Evolutionary conservation across 2,113 vertebrate species (phyloP), one percentile per base, ranked within the genome.

Genomic region (Orientallactaga bullata): DNA sequence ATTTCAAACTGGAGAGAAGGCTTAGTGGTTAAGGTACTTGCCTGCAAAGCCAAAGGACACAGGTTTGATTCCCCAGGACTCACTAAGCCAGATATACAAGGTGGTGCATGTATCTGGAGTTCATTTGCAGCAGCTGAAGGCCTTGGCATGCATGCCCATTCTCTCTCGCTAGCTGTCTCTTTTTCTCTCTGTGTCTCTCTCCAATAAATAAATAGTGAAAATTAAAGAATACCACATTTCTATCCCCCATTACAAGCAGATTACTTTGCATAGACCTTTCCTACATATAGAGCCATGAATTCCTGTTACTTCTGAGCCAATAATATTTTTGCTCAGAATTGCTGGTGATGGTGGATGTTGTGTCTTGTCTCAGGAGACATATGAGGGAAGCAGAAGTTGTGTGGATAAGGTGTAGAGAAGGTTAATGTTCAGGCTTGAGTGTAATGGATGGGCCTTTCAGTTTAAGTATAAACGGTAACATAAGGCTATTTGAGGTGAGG

Each of bases 401-500:
- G 89, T 82, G 58, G 10, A 30, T 39, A 72, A 86, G 71, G 24
- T 61, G 5, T 73, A 35, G 80, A 72, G n/a, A 51, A 79, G 23
- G 18, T 85, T 88, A 90, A 94, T 42, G 76, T 93, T 95, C 85
- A 94, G 69, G 68, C 39, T 88, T 90, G 51, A 37, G 47, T 76
- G 42, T 72, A 95, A 97, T 85, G 69, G 30, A 95, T 94, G 61
- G 35, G 24, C 71, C 92, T 95, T 91, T 96, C 89, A 93, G 66
- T 78, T 76, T 93, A 83, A 88, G 79, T 76, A 65, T 96, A 92
- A 95, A 95, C 72, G 35, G 83, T 90, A 89, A 86, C 85, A 77
- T 39, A 85, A 87, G 74, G 85, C 92, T 96, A 90, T 89, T 94
- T 95, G 89, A 94, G 90, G 94, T 95, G 82, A 96, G 91, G 94